phyloP scores from a whole-genome alignment of 2,797 vertebrate genomes.

The Rhincodon typus region DNA sequence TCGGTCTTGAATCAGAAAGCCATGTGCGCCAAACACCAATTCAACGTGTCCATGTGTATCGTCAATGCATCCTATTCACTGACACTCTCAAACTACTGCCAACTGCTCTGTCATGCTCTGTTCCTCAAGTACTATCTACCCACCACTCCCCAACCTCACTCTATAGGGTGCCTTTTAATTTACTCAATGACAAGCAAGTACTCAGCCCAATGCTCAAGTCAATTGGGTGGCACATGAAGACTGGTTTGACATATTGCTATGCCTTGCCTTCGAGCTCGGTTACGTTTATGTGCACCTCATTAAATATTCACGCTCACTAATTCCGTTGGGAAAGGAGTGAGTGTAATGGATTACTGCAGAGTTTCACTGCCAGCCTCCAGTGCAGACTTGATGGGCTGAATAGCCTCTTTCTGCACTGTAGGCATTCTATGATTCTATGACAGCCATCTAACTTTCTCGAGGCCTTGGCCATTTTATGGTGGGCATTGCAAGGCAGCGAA shows the following conservation, averaged over 20 bases:
- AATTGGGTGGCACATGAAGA: not conserved
- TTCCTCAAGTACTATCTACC: not conserved
- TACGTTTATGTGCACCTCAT: not conserved
- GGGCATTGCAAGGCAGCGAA: not conserved
- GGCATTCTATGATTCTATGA: no score
- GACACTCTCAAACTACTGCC: not conserved
- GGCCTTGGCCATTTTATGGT: not conserved
- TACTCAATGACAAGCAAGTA: not conserved
- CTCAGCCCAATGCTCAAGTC: not conserved
- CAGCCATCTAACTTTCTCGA: not conserved
- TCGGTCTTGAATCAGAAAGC: not conserved
- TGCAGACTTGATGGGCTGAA: no score
- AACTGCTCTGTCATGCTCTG: not conserved
- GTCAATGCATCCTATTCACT: not conserved
- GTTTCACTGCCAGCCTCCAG: not conserved
- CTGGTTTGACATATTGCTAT: not conserved
- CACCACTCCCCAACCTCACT: not conserved
- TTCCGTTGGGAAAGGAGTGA: not conserved
- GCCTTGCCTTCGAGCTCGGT: not conserved
- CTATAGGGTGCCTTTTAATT: not conserved
- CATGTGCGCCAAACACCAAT: not conserved
- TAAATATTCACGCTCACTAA: no score
- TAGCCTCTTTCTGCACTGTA: no score
- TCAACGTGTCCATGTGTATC: not conserved
- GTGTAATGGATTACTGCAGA: not conserved